phyloP scores from a whole-genome alignment of 2,888 invertebrate genomes.

The Cephus rjabovi region DNA sequence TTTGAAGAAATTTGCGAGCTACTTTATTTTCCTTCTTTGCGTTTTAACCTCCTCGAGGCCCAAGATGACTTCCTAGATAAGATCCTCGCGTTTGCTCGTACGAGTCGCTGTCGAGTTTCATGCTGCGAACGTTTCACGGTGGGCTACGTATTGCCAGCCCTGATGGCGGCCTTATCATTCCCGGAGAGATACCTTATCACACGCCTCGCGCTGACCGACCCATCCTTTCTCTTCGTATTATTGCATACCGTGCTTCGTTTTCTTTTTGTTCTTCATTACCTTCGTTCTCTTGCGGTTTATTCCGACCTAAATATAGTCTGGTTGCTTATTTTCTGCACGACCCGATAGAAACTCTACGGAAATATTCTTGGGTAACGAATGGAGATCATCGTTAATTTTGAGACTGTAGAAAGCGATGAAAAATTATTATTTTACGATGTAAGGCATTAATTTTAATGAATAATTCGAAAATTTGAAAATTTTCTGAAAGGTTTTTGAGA shows the following conservation, averaged over 20 bases:
- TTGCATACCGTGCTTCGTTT: not conserved
- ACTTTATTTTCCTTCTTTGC: not conserved
- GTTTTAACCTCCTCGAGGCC: not conserved
- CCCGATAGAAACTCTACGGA: not conserved
- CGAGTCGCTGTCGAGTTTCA: not conserved
- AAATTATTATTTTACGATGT: not conserved
- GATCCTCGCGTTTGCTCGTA: not conserved
- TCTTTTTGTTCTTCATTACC: not conserved
- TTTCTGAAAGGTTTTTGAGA: not conserved
- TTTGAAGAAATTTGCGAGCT: not conserved
- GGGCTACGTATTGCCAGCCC: not conserved
- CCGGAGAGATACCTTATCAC: conserved; percentile 5
- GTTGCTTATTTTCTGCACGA: not conserved
- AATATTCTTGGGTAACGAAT: not conserved
- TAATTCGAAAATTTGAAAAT: not conserved
- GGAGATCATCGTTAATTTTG: not conserved
- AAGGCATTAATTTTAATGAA: not conserved
- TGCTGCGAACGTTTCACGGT: conserved; percentile 4
- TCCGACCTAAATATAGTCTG: not conserved
- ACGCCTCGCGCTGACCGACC: conserved; percentile 2
- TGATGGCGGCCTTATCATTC: conserved; percentile 4
- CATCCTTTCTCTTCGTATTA: not conserved
- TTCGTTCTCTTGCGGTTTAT: not conserved
- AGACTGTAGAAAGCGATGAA: not conserved
- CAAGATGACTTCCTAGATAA: conserved; percentile 3